Conservation (phyloP, 2,888 invertebrate genomes). For the Cantharis rustica region DNA sequence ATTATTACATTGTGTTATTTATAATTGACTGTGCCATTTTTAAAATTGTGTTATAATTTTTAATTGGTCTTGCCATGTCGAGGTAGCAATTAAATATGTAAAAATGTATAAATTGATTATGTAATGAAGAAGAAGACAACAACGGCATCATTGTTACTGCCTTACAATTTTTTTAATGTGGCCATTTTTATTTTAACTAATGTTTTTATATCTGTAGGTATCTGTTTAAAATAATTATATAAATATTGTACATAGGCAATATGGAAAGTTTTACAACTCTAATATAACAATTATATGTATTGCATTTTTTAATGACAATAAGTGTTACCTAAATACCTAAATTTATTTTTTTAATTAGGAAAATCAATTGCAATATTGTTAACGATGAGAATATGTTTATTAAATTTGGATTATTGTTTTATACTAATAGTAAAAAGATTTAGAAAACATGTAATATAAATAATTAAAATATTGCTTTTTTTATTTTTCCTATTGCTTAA, state of each 20-base stretch:
- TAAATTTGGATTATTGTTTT: slow-evolving; percentile 19
- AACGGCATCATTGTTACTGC: not conserved
- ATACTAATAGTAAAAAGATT: slow-evolving; percentile 14
- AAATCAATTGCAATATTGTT: slow-evolving; percentile 16
- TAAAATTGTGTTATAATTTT: slow-evolving; percentile 8
- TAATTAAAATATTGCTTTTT: not conserved
- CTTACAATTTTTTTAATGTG: not conserved
- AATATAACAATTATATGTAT: not conserved
- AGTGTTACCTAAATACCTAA: slow-evolving; percentile 17
- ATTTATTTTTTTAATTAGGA: slow-evolving; percentile 5
- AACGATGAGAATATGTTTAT: slow-evolving; percentile 10
- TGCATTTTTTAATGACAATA: slow-evolving; percentile 9
- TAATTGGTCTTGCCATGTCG: slow-evolving; percentile 13
- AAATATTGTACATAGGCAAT: not conserved
- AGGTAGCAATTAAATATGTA: not conserved
- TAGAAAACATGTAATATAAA: slow-evolving; percentile 12
- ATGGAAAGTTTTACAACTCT: not conserved
- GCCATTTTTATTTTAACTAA: slow-evolving; percentile 2
- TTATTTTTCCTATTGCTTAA: not conserved
- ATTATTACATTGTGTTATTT: slow-evolving; percentile 7
- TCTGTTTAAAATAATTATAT: slow-evolving; percentile 5
- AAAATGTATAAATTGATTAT: not conserved
- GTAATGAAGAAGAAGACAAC: not conserved
- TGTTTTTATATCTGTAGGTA: not conserved
- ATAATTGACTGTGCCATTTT: slow-evolving; percentile 18